phyloP scores from a whole-genome alignment of 2,888 invertebrate species.

The Nephrotoma appendiculata region DNA sequence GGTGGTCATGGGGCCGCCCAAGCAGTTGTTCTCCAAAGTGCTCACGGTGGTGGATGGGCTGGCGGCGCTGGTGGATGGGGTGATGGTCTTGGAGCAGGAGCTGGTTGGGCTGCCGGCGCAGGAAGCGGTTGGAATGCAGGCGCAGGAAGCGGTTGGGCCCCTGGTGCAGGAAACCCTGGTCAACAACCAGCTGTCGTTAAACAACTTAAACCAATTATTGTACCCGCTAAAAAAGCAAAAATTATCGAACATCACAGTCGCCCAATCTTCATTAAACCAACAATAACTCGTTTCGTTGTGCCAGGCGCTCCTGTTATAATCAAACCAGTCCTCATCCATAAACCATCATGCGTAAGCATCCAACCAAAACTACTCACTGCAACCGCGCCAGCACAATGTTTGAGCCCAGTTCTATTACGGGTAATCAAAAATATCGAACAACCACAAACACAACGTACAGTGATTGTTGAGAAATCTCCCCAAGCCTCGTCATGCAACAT shows the following conservation, averaged over 20 bases:
- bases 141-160: background rate
- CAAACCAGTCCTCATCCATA: background rate
- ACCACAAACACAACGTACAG: background rate
- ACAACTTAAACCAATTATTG: background rate
- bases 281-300: background rate
- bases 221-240: background rate
- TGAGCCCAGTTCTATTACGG: background rate
- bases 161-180: background rate
- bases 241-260: background rate
- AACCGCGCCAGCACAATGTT: background rate
- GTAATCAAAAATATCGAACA: background rate
- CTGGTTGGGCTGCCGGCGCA: conserved; percentile 16
- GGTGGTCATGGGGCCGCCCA: background rate
- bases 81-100: conserved; percentile 16
- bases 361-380: background rate
- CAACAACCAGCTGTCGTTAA: background rate
- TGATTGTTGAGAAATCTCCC: background rate
- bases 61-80: conserved; percentile 20
- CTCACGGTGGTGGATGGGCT: conserved; percentile 18
- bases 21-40: conserved; percentile 13
- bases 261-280: background rate
- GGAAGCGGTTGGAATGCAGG: background rate
- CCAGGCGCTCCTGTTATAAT: background rate
- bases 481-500: background rate
- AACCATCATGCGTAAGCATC: background rate